Conservation (phyloP, 2,113 vertebrate species). For the Hypanus sabinus region DNA sequence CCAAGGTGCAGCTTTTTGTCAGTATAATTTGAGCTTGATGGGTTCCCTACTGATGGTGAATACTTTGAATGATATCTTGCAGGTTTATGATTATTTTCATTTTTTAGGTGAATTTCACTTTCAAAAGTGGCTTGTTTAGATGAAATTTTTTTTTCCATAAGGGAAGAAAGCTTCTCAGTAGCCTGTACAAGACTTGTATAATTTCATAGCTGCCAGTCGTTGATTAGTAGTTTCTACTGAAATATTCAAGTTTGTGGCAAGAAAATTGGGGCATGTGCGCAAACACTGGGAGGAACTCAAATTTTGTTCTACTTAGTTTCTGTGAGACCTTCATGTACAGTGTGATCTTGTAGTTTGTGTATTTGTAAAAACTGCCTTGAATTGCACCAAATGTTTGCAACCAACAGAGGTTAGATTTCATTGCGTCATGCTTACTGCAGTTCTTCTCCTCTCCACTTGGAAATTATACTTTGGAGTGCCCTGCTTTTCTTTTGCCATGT, state of each 20-base stretch:
- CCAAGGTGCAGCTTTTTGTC: not conserved
- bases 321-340: not conserved
- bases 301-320: not conserved
- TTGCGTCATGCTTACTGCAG: not conserved
- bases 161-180: not conserved
- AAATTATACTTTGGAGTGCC: not conserved
- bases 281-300: not conserved
- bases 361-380: not conserved
- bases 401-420: too few species aligned
- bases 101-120: not conserved
- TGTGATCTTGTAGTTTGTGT: not conserved
- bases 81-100: not conserved
- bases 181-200: not conserved
- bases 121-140: not conserved
- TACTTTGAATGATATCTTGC: not conserved
- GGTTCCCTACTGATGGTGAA: not conserved
- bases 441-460: not conserved
- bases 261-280: not conserved
- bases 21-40: not conserved
- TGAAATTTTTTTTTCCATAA: not conserved
- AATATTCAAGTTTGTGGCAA: not conserved
- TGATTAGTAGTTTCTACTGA: not conserved
- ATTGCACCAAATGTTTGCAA: not conserved
- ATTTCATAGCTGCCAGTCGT: not conserved
- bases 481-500: not conserved